Percentiles rank a stretch among this genome's conserved stretches.
These are phyloP conservation scores for Xiphophorus birchmanni DNA, from an alignment of 2,797 vertebrate genomes.

Conservation along the genomic window DNA sequence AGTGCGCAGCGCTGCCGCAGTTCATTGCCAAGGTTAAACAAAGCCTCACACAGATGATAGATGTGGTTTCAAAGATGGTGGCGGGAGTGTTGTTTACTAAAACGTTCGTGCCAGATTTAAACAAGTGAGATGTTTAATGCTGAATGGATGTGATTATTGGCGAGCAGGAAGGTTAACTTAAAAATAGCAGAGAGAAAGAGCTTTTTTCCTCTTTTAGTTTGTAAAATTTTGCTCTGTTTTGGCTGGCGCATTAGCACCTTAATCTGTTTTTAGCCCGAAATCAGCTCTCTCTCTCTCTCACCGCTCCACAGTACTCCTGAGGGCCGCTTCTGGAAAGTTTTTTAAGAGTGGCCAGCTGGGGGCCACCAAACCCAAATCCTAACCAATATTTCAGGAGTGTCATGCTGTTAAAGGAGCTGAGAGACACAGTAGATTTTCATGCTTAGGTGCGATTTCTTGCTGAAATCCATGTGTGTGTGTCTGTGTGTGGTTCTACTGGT, in stretches of 20 bases:
- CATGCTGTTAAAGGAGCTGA: neutral
- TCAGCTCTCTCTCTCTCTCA: neutral
- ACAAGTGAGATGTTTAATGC: conserved; percentile 1
- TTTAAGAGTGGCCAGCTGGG: neutral
- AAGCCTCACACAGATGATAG: conserved; percentile 53
- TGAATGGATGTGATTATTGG: conserved; percentile 12
- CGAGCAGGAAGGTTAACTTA: neutral
- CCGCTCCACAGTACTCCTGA: neutral
- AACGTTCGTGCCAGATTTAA: conserved; percentile 20
- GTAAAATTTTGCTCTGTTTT: neutral
- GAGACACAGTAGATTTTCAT: neutral
- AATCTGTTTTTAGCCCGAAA: neutral
- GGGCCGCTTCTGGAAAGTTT: neutral
- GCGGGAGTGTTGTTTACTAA: conserved; percentile 29
- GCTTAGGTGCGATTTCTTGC: neutral
- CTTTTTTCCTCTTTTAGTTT: neutral
- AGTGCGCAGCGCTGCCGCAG: conserved; percentile 26
- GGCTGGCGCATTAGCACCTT: neutral
- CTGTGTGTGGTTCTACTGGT: neutral
- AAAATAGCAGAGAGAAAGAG: neutral
- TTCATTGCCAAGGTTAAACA: conserved; percentile 52
- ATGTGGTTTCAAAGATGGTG: conserved; percentile 51
- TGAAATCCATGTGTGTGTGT: neutral
- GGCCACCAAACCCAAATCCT: neutral
- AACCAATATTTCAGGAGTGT: neutral